Conservation (phyloP, 2,797 vertebrate species). For the Onychomys leucogaster region DNA sequence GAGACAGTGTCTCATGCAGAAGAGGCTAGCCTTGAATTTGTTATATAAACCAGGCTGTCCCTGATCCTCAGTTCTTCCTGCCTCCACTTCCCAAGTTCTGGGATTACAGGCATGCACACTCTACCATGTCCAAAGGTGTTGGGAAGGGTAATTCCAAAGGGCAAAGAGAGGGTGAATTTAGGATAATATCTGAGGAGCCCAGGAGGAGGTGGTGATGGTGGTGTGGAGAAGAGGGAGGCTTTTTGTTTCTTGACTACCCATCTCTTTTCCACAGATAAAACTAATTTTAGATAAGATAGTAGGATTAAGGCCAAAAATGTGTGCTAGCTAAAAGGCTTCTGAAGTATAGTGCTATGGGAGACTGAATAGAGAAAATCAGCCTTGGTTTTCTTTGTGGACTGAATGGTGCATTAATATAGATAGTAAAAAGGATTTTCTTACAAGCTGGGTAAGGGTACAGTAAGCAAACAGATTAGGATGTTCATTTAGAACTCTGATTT, state of each 20-base stretch:
- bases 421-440: conserved; percentile 24
- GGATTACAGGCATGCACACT: neutral
- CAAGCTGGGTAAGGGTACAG: neutral
- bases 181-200: neutral
- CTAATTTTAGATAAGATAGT: conserved; percentile 20
- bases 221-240: neutral
- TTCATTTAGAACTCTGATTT: conserved; percentile 11
- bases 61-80: neutral
- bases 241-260: neutral
- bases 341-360: neutral
- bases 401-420: neutral
- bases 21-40: neutral
- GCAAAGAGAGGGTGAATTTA: neutral
- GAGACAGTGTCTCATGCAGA: neutral
- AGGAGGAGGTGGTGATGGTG: neutral
- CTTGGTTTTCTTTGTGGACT: neutral
- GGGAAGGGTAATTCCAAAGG: neutral
- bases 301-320: neutral
- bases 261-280: neutral
- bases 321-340: neutral
- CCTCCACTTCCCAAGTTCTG: neutral
- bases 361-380: neutral
- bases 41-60: neutral
- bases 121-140: neutral
- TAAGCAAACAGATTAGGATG: conserved; percentile 47